Evolutionary conservation across 2,797 vertebrate species (phyloP).

Genomic region (Rhincodon typus): DNA sequence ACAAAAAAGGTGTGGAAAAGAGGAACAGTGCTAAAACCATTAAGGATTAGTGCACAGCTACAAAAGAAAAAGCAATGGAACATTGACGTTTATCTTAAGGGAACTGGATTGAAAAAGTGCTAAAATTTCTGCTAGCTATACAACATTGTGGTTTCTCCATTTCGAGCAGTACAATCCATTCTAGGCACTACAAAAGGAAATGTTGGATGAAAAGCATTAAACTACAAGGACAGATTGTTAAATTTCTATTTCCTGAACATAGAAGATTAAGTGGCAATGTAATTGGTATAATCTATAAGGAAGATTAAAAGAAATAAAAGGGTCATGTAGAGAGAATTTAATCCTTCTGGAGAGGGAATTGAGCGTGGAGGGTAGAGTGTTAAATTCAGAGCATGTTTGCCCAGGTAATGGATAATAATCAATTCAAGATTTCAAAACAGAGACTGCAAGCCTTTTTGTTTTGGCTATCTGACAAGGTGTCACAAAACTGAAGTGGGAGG

Average conservation of each 20-base stretch:
- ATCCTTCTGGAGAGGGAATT: background rate
- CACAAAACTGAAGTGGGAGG: background rate
- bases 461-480: background rate
- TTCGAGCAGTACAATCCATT: background rate
- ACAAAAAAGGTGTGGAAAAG: background rate
- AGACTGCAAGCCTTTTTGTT: background rate
- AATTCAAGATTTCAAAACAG: background rate
- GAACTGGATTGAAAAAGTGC: background rate
- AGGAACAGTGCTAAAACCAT: background rate
- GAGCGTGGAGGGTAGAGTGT: background rate
- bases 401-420: no score
- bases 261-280: background rate
- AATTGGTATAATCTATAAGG: background rate
- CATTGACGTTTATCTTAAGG: background rate
- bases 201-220: background rate
- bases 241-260: background rate
- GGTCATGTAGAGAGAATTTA: background rate
- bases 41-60: background rate
- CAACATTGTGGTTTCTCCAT: background rate
- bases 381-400: background rate
- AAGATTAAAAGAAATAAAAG: background rate
- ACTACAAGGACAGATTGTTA: background rate
- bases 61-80: background rate
- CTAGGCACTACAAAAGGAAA: background rate
- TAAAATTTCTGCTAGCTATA: background rate